A percentile compares a stretch with the other conserved stretches of the same genome.
Evolutionary conservation across 2,797 vertebrate species (phyloP).

Genomic region (Pitangus sulphuratus): DNA sequence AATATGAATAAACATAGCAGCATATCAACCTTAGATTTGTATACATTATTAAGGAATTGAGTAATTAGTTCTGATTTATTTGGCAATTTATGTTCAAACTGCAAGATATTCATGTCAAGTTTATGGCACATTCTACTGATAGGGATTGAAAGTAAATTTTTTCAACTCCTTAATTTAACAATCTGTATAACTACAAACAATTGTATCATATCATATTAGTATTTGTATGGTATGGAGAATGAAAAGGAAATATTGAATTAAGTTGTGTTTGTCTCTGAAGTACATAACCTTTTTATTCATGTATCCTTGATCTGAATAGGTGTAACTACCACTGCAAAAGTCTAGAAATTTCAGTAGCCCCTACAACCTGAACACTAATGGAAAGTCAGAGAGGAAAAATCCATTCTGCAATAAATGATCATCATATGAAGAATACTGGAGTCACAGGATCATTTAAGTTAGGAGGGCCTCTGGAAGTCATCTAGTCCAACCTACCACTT

Average conservation of each 20-base stretch:
- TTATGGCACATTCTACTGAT: neutral
- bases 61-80: slow-evolving; percentile 28
- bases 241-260: neutral
- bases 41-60: slow-evolving; percentile 2
- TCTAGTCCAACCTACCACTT: rapidly evolving
- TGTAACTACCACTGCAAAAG: neutral
- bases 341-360: neutral
- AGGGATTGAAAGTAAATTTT: neutral
- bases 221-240: neutral
- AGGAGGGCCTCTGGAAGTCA: neutral
- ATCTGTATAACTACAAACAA: neutral
- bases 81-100: neutral
- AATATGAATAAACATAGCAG: neutral
- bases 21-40: neutral
- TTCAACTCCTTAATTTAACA: neutral
- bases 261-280: neutral
- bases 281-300: neutral
- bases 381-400: neutral
- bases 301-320: neutral
- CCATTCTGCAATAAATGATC: neutral
- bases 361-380: neutral
- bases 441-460: neutral
- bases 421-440: neutral
- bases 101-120: neutral
- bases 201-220: neutral